These are phyloP conservation scores for Eupsittula cactorum DNA, from an alignment of 2,113 vertebrate species.

Conservation along the genomic window DNA sequence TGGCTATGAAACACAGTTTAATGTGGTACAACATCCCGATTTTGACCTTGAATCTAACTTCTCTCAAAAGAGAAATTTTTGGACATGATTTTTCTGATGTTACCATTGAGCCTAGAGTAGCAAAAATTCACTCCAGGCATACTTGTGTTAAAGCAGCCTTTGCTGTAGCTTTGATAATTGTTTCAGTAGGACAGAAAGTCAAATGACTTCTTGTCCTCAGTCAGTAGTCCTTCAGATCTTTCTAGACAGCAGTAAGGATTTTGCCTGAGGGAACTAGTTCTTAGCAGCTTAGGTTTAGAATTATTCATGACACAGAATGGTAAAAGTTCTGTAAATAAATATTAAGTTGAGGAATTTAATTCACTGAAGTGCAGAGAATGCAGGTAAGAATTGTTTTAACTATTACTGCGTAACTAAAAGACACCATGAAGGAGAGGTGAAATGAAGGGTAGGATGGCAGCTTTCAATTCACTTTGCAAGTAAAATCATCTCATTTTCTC, in stretches of 20 bases:
- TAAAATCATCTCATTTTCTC: background rate
- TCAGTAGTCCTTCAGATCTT: background rate
- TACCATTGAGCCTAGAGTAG: background rate
- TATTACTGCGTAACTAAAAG: background rate
- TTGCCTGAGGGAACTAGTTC: background rate
- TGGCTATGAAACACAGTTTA: background rate
- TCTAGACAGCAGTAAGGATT: background rate
- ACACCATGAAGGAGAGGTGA: background rate
- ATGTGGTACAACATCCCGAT: background rate
- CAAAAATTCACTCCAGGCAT: rapidly evolving
- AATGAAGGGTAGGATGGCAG: background rate
- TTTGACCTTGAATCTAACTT: background rate
- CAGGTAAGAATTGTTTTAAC: background rate
- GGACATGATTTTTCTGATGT: background rate
- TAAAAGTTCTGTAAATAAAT: background rate
- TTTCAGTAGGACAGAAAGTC: background rate
- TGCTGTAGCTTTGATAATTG: background rate
- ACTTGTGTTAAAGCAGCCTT: background rate
- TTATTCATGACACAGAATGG: background rate
- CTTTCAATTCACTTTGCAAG: background rate
- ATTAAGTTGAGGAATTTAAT: background rate
- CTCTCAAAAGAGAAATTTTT: background rate
- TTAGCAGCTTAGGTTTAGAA: background rate
- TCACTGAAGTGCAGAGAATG: background rate
- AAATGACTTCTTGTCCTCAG: background rate